Conservation (phyloP, 2,888 invertebrate species). For the Sussaba pulchella region DNA sequence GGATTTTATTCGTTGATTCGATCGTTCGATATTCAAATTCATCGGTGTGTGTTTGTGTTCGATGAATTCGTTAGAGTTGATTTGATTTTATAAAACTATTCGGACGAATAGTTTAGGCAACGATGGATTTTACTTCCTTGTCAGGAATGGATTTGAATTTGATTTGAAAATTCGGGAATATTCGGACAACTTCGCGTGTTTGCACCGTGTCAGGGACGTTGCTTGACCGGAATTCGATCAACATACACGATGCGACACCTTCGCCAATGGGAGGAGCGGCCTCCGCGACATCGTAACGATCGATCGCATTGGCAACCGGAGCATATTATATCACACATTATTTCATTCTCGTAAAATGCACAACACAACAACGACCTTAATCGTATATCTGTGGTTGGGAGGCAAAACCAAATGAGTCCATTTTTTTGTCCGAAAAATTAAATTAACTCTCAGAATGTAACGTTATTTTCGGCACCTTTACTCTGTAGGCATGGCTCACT, state of each 20-base stretch:
- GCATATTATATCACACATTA: constrained; percentile 58
- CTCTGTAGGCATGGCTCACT: too few relatives aligned
- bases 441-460: too few relatives aligned
- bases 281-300: constrained; percentile 71
- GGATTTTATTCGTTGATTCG: background rate
- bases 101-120: background rate
- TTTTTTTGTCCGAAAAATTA: too few relatives aligned
- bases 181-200: constrained; percentile 25
- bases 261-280: constrained; percentile 63
- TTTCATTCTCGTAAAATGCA: constrained; percentile 29
- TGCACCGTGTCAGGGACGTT: constrained; percentile 71
- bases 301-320: constrained; percentile 72
- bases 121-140: background rate
- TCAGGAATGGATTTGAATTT: constrained; percentile 2
- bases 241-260: constrained; percentile 45
- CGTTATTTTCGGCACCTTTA: too few relatives aligned
- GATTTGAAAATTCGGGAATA: constrained; percentile 34
- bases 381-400: too few relatives aligned
- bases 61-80: background rate
- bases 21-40: background rate
- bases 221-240: constrained; percentile 69
- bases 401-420: too few relatives aligned
- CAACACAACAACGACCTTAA: too few relatives aligned
- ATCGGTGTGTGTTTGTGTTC: too few relatives aligned
- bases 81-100: background rate